Percentiles rank a stretch among this genome's conserved stretches.
Conservation (phyloP, 1,140 invertebrate genomes). For the Vanessa tameamea region DNA sequence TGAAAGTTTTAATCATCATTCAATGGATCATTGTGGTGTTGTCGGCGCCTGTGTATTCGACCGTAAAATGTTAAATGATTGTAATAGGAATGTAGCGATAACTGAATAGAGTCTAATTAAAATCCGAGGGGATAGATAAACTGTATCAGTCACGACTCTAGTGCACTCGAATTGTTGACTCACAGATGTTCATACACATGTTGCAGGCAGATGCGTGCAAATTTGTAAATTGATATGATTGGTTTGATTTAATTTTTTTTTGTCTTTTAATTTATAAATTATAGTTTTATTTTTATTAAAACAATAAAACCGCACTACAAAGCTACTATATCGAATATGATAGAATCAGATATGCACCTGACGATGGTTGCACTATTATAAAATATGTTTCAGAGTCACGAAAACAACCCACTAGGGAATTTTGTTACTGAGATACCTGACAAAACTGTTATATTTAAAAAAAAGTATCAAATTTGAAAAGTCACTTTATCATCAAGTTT, state of each 20-base stretch:
- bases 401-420: too few relatives aligned
- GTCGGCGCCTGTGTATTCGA: conserved; percentile 49
- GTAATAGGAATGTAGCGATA: conserved; percentile 62
- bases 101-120: conserved; percentile 70
- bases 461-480: too few relatives aligned
- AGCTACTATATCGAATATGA: too few relatives aligned
- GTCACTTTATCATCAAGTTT: too few relatives aligned
- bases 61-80: conserved; percentile 61
- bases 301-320: too few relatives aligned
- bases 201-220: conserved; percentile 55
- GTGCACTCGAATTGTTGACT: conserved; percentile 42
- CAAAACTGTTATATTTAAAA: too few relatives aligned
- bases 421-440: too few relatives aligned
- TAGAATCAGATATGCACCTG: too few relatives aligned
- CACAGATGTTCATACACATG: conserved; percentile 61
- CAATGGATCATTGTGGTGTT: conserved; percentile 43
- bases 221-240: conserved; percentile 41
- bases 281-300: not conserved
- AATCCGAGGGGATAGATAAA: conserved; percentile 54
- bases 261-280: not conserved
- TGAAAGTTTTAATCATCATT: conserved; percentile 32
- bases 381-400: too few relatives aligned
- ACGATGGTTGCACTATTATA: too few relatives aligned
- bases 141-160: conserved; percentile 49
- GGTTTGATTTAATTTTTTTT: conserved; percentile 13